Conservation (phyloP, 2,113 vertebrate species). For the Pithys albifrons region DNA sequence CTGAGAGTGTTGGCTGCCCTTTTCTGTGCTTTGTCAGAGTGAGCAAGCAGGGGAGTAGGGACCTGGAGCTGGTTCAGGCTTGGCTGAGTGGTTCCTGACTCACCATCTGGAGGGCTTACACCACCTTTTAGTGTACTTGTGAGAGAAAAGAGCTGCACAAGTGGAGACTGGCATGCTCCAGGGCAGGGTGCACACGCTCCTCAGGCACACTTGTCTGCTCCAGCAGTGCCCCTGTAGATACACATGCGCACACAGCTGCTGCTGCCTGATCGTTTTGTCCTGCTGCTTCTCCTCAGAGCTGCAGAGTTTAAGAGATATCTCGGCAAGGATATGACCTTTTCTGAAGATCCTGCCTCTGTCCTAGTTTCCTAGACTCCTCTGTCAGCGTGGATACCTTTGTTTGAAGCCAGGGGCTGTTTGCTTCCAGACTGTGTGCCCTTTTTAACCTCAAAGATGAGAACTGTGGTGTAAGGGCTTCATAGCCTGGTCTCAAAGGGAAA, state of each 20-base stretch:
- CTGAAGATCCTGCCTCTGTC: background rate
- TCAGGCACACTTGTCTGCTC: background rate
- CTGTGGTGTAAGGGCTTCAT: background rate
- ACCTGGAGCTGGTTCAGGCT: background rate
- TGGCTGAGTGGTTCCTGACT: background rate
- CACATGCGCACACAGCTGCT: background rate
- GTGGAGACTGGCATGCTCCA: background rate
- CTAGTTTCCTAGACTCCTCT: background rate
- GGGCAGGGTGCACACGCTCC: background rate
- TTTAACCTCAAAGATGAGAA: background rate
- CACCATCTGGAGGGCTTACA: background rate
- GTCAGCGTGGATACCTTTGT: background rate
- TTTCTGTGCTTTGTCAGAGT: background rate
- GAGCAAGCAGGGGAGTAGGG: background rate
- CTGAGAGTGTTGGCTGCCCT: accelerated
- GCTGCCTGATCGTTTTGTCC: background rate
- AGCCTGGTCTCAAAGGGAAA: background rate
- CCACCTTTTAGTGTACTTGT: background rate
- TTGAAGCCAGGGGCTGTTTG: background rate
- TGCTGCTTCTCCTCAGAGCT: background rate
- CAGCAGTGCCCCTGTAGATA: background rate
- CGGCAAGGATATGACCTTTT: background rate
- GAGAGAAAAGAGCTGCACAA: background rate
- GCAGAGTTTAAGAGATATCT: background rate
- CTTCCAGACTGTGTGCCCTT: background rate